Evolutionary conservation across 1,140 invertebrate genomes (phyloP).

Genomic region (Drosophila suzukii): DNA sequence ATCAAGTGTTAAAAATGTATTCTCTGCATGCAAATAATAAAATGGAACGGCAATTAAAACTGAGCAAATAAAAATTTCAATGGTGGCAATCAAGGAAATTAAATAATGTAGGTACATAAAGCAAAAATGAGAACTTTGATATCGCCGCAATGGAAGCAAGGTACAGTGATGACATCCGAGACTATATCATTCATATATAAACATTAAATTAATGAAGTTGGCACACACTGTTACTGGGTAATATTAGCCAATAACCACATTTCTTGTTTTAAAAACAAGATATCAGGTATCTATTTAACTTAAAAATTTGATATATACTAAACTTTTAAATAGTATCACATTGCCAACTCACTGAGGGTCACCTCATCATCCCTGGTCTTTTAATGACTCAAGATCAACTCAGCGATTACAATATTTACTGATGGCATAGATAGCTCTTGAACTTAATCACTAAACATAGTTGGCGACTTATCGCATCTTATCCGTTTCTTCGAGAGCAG

Average conservation of each 20-base stretch:
- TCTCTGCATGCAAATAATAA: conserved; percentile 21
- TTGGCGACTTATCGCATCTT: conserved; percentile 13
- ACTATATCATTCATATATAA: conserved; percentile 10
- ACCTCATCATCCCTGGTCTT: not conserved
- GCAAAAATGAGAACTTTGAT: conserved; percentile 34
- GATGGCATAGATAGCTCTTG: conserved; percentile 31
- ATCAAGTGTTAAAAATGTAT: conserved; percentile 24
- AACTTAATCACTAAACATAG: conserved; percentile 16
- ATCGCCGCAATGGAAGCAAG: conserved; percentile 14
- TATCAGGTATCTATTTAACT: not conserved
- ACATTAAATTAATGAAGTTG: conserved; percentile 6
- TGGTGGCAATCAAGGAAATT: conserved; percentile 37
- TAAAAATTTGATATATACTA: not conserved
- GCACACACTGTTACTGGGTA: not conserved
- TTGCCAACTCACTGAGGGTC: conserved; percentile 9
- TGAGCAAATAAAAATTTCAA: conserved; percentile 32
- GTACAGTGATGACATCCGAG: conserved; percentile 21
- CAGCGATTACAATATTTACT: conserved; percentile 31
- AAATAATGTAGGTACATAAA: conserved; percentile 15
- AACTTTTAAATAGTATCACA: not conserved
- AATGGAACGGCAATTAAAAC: conserved; percentile 37
- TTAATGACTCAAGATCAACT: conserved; percentile 30
- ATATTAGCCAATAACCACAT: conserved; percentile 8
- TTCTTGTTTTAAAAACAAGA: conserved; percentile 27
- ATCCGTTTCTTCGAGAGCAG: conserved; percentile 22